Conservation (phyloP, 2,113 vertebrate genomes). For the Sarotherodon lohbergeri region DNA sequence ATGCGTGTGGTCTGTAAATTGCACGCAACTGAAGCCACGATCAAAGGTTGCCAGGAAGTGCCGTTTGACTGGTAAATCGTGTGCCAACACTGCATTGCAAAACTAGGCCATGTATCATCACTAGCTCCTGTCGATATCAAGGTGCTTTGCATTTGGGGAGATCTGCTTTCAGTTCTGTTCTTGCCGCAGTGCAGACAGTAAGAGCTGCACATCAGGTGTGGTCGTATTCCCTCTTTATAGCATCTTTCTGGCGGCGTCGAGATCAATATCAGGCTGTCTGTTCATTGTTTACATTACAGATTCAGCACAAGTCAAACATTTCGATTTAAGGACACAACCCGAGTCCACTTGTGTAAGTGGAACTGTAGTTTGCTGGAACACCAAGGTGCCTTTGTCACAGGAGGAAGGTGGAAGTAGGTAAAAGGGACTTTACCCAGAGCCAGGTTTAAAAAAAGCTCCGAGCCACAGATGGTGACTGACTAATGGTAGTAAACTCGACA, state of each 20-base stretch:
- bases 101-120: not conserved
- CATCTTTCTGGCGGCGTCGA: not conserved
- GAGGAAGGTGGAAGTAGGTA: conserved; percentile 26
- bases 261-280: not conserved
- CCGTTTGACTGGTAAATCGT: not conserved
- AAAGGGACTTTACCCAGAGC: conserved; percentile 33
- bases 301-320: not conserved
- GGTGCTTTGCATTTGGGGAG: conserved; percentile 11
- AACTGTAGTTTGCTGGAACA: not conserved
- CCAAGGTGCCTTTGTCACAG: conserved; percentile 56
- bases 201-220: not conserved
- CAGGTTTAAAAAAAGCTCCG: conserved; percentile 63
- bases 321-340: not conserved
- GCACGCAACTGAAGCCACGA: not conserved
- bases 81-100: not conserved
- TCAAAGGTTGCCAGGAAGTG: not conserved
- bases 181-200: conserved; percentile 21
- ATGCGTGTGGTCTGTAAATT: not conserved
- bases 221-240: not conserved
- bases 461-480: not conserved
- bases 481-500: conserved; percentile 32
- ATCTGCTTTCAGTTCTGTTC: not conserved
- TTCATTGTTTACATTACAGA: conserved; percentile 9
- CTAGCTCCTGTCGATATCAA: not conserved
- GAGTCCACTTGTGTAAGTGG: not conserved